Base-by-base conservation (phyloP, 2,888 invertebrate genomes). In the Metallyticus violacea region DNA sequence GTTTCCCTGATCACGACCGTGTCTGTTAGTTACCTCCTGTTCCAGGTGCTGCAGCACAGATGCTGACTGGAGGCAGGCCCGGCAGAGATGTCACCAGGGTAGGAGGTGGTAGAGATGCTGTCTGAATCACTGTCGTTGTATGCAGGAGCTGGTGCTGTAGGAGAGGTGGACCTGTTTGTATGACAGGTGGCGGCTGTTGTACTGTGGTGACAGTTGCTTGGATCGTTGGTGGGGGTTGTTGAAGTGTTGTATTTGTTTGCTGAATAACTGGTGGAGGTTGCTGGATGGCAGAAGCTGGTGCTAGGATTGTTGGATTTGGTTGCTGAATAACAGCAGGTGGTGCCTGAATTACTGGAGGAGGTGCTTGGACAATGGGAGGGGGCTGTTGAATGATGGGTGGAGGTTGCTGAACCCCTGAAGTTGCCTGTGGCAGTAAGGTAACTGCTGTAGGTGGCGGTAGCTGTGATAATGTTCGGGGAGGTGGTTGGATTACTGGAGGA, bases 151-250 rank as follows among this genome's bases (percentile, higher is more conserved):
- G 90, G 7, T 89, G 90, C 90, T 85, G 90, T 91, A 7, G 93
- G 93, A 7, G 93, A 93, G 86, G 93, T 93, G 81, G 93, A 90
- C 88, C 92, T n/a, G 87, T n/a, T n/a, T 86, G 86, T n/a, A 86
- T 93, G 89, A 93, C 91, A 85, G 91, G 91, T 26, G 92, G 91
- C 89, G 91, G 90, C 87, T 91, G 91, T 87, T 86, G 90, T 3
- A 90, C 89, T 29, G 87, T 79, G 76, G 86, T 81, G 30, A 87
- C 88, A 82, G 90, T 88, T 6, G 91, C 91, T 9, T 91, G 91
- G 40, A 91, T 91, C 87, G 91, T 91, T 87, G 91, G 91, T 15
- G 90, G 90, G 1, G 91, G 91, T 9, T 91, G 91, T 7, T 81
- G 79, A 88, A 85, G 79, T 85, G 77, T 26, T 15, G 81, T 7